These are phyloP conservation scores for Heliconius sara DNA, from an alignment of 2,888 invertebrate species.

Conservation along the genomic window DNA sequence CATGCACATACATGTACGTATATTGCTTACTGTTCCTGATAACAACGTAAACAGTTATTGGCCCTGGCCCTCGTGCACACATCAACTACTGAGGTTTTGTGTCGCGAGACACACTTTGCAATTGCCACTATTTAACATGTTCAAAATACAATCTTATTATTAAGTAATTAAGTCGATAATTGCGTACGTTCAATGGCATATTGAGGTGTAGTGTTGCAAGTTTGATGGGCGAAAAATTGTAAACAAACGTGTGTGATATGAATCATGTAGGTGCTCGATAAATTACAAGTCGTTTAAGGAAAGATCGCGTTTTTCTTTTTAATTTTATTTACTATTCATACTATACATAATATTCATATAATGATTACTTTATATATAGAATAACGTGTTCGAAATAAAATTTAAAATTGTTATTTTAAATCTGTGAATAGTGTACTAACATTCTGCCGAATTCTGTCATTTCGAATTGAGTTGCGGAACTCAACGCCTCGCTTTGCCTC, in stretches of 20 bases:
- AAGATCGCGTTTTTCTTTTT: too few species aligned
- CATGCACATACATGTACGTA: not conserved
- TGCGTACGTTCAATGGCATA: conserved; percentile 37
- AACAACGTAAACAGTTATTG: conserved; percentile 7
- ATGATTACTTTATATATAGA: too few species aligned
- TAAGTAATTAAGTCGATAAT: conserved; percentile 49
- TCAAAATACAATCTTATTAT: conserved; percentile 47
- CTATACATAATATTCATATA: too few species aligned
- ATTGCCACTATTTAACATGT: not conserved
- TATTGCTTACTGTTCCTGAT: not conserved
- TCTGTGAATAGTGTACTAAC: too few species aligned
- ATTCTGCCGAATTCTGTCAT: too few species aligned
- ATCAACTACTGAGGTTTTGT: conserved; percentile 62
- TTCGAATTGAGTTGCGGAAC: too few species aligned
- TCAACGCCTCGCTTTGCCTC: too few species aligned
- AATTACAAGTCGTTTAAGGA: not conserved
- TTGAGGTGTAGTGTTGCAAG: conserved; percentile 70
- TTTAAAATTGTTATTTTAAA: too few species aligned
- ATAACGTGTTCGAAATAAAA: too few species aligned
- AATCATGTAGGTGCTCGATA: conserved; percentile 5
- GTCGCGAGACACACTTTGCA: conserved; percentile 50
- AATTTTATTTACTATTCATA: too few species aligned
- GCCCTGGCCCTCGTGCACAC: not conserved
- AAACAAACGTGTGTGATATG: conserved; percentile 43
- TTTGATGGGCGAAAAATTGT: conserved; percentile 39